Evolutionary conservation across 2,113 vertebrate genomes (phyloP).

Genomic region (Cairina moschata): DNA sequence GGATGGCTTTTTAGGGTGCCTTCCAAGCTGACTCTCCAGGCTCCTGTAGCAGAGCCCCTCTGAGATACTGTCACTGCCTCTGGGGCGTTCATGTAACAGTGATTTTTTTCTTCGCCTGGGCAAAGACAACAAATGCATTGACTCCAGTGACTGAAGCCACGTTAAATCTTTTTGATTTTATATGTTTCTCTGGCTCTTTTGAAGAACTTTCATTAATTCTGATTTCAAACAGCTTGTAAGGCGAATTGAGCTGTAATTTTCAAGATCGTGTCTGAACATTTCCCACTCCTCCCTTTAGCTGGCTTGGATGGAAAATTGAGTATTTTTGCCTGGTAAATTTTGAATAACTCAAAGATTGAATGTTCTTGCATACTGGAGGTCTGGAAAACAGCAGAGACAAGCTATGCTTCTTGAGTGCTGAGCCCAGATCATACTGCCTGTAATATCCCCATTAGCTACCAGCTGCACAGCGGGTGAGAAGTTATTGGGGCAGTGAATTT

Average conservation of each 20-base stretch:
- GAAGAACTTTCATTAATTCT: neutral
- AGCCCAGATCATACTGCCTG: neutral
- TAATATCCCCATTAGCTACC: neutral
- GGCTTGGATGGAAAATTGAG: neutral
- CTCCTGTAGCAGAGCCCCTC: neutral
- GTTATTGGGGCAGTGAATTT: neutral
- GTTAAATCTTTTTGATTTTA: neutral
- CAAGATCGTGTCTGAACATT: neutral
- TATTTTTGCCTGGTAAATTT: neutral
- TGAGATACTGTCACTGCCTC: neutral
- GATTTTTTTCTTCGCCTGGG: neutral
- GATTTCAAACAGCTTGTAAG: neutral
- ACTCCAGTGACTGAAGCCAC: neutral
- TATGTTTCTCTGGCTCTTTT: neutral
- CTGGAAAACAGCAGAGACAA: neutral
- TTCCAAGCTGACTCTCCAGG: neutral
- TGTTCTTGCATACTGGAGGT: neutral
- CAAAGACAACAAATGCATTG: neutral
- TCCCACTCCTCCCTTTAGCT: neutral
- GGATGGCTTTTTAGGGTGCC: neutral
- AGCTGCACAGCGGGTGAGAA: neutral
- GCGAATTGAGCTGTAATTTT: neutral
- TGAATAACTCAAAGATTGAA: neutral
- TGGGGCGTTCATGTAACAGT: rapidly evolving
- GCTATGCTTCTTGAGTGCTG: rapidly evolving